Evolutionary conservation across 2,888 invertebrate genomes (phyloP), one percentile per base, ranked within the genome.

Genomic region (Dendrolimus houi): DNA sequence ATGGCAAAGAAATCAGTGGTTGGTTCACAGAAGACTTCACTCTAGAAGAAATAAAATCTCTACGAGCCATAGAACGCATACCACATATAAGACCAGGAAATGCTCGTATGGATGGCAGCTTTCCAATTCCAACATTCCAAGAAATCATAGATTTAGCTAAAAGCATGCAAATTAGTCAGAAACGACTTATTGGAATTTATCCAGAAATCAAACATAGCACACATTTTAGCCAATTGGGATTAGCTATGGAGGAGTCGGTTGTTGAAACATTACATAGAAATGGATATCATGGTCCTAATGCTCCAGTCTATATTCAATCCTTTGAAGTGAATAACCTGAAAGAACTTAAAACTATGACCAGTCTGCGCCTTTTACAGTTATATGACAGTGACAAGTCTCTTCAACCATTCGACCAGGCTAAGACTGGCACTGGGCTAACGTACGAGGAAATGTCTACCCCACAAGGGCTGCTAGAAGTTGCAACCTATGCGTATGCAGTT

Each of bases 1-100:
- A 84, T 57, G 84, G 84, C 9, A 64, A 55, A 7, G 63, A 67
- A 61, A 61, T 80, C 10, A 74, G 58, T 17, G 87, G 86, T 41
- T 90, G 89, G 89, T 88, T 88, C 64, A 76, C 84, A 0, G 89
- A 90, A 72, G 89, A 90, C 59, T 88, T 88, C 57, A 87, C 87
- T 8, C 72, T 90, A 1, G 74, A 75, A 7, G 89, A 90, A 74
- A 60, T 90, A 12, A 89, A 88, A 71, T 81, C 79, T 0, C 69
- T 90, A 12, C 77, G 81, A 13, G 78, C 79, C 1, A 60, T 76
- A 12, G 89, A 90, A 69, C 77, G 83, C 10, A 80, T 87, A 47
- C 77, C 85, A 1, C 60, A 71, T 0, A 70, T 79, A 10, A 75
- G 89, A 66, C 85, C 85, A 1, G 87, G 86, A 8, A 90, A 88